These are phyloP conservation scores for Rapana venosa DNA, from an alignment of 2,888 invertebrate genomes.

Conservation along the genomic window DNA sequence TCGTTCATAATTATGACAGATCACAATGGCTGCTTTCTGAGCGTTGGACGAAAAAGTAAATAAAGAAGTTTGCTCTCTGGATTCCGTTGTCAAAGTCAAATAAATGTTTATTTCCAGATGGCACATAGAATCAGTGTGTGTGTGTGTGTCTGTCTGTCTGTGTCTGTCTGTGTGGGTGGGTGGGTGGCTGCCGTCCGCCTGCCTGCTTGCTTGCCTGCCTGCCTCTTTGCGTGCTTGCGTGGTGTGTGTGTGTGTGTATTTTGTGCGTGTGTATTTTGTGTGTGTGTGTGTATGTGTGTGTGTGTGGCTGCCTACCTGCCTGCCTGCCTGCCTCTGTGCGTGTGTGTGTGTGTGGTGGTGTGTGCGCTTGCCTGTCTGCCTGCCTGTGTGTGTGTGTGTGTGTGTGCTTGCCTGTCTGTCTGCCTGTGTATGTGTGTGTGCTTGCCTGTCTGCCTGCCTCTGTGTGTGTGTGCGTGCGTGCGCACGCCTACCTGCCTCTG, in stretches of 20 bases:
- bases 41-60: no score
- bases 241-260: conserved; percentile 10
- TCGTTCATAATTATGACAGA: no score
- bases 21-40: no score
- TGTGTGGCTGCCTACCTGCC: background rate
- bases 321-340: background rate
- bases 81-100: no score
- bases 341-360: background rate
- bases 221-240: background rate
- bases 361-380: background rate
- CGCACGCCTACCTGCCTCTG: background rate
- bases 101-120: no score
- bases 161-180: background rate
- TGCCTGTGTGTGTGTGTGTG: background rate
- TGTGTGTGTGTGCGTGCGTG: no score
- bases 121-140: no score
- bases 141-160: background rate
- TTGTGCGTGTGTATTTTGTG: background rate
- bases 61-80: no score
- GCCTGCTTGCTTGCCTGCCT: background rate
- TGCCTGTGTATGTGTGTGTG: background rate
- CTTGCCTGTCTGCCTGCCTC: no score
- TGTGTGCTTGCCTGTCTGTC: background rate
- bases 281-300: background rate
- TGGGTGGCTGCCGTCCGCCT: background rate